phyloP scores from a whole-genome alignment of 2,888 invertebrate species.

The Perizoma affinitatum region DNA sequence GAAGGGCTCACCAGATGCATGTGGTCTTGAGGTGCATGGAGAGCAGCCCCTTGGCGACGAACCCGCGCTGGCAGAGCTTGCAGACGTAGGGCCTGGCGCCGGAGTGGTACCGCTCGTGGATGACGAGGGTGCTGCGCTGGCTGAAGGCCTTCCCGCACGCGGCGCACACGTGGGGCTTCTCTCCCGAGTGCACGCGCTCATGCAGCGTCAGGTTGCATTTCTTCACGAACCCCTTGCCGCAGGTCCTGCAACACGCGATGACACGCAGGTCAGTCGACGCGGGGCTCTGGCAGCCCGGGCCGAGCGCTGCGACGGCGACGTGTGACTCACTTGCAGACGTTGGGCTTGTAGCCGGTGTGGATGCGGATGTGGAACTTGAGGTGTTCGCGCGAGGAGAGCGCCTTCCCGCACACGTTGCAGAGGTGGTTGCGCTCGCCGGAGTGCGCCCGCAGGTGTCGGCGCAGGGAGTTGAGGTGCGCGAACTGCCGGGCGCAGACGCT shows the following conservation, averaged over 20 bases:
- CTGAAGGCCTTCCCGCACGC: conserved; percentile 86
- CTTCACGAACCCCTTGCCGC: conserved; percentile 85
- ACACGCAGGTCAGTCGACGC: neutral
- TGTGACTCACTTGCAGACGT: conserved; percentile 75
- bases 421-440: conserved; percentile 81
- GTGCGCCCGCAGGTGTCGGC: conserved; percentile 76
- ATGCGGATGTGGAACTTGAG: conserved; percentile 85
- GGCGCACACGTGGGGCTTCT: conserved; percentile 85
- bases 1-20: conserved; percentile 43
- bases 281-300: too few species aligned
- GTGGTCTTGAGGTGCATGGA: conserved; percentile 85
- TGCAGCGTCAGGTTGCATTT: conserved; percentile 85
- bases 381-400: conserved; percentile 84
- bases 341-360: conserved; percentile 86
- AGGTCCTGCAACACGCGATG: conserved; percentile 52
- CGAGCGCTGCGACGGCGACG: too few species aligned
- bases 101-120: conserved; percentile 85
- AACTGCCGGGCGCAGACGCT: conserved; percentile 73
- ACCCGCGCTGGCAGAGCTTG: conserved; percentile 84
- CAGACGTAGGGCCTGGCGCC: conserved; percentile 85
- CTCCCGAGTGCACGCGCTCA: conserved; percentile 85
- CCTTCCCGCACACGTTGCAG: conserved; percentile 85
- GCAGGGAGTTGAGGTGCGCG: conserved; percentile 79
- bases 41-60: conserved; percentile 85
- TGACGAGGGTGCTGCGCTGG: conserved; percentile 84